Conservation (phyloP, 37 sponge, comb jelly and placozoan genomes). For the Chondrilla cf. caribensis region DNA sequence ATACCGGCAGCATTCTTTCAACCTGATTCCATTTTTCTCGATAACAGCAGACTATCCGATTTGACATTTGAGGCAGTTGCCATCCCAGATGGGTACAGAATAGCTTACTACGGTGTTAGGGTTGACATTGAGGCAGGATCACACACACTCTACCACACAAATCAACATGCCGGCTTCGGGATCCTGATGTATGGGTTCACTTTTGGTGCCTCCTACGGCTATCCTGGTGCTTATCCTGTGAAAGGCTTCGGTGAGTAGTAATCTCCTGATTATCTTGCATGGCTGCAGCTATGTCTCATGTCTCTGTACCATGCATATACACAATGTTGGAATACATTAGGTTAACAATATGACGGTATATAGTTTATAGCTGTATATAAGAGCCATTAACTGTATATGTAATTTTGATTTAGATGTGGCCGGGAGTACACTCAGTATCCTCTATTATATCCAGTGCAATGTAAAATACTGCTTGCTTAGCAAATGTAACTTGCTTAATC, state of each 20-base stretch:
- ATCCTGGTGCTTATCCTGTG: background rate
- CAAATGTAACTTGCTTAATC: too few relatives aligned
- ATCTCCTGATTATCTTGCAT: too few relatives aligned
- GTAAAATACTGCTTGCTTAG: too few relatives aligned
- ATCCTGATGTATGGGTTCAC: slow-evolving; percentile 6
- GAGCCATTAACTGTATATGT: too few relatives aligned
- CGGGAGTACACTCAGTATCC: too few relatives aligned
- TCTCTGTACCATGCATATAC: too few relatives aligned
- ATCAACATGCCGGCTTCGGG: background rate
- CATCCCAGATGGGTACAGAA: background rate
- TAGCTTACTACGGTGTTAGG: background rate
- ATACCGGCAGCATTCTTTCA: background rate
- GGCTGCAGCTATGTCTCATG: too few relatives aligned
- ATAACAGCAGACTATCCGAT: background rate
- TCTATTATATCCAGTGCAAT: too few relatives aligned
- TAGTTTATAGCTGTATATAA: too few relatives aligned
- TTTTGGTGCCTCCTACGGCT: background rate
- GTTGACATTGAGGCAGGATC: background rate
- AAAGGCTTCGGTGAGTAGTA: background rate
- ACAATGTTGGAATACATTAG: too few relatives aligned
- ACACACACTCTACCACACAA: slow-evolving; percentile 3
- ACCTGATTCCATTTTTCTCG: background rate
- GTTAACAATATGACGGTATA: too few relatives aligned
- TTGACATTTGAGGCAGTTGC: background rate
- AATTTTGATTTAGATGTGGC: too few relatives aligned